Base-by-base conservation (phyloP, 2,797 vertebrate genomes). In the Triplophysa yarkandensis region DNA sequence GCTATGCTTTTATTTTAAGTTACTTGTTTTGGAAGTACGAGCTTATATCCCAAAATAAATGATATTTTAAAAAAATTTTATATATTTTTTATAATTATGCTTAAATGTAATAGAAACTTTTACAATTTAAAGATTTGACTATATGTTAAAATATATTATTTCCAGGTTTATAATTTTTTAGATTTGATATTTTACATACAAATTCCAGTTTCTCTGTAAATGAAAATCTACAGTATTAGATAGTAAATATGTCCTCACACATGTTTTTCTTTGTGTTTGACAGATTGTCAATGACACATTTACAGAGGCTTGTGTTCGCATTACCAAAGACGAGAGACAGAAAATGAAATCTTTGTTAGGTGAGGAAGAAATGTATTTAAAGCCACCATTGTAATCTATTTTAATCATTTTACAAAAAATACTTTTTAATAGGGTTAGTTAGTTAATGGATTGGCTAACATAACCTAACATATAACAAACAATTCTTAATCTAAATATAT, bases 211-310 rank as follows among this genome's bases (percentile, higher is more conserved):
- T 17, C n/a, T 55, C 50, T 55, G 50, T 54, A 27, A 54, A 16
- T 19, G 19, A 23, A 21, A n/a, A n/a, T 11, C 10, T 10, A 4
- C 2, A n/a, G n/a, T n/a, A n/a, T n/a, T 39, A 13, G 9, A 11
- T 39, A 1, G 2, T 43, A 1, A 6, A 1, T 43, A 43, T 43
- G 41, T 14, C 14, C 14, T 17, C 41, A 2, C 39, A n/a, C n/a
- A n/a, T 3, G 13, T 28, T 14, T 54, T 41, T 0, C 61, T 27
- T 32, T 60, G 68, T 84, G 68, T 76, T 32, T 72, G 69, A 19
- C 86, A 99, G 98, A 93, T 99, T 44, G 93, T 98, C 81, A 94
- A 86, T 0, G 98, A 99, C 82, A 96, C 95, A 0, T 89, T 95
- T 76, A 98, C 95, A 0, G 92, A 96, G 81, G 92, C 93, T 4